Base-by-base conservation (phyloP, 2,888 invertebrate genomes). In the Allophyes oxyacanthae region DNA sequence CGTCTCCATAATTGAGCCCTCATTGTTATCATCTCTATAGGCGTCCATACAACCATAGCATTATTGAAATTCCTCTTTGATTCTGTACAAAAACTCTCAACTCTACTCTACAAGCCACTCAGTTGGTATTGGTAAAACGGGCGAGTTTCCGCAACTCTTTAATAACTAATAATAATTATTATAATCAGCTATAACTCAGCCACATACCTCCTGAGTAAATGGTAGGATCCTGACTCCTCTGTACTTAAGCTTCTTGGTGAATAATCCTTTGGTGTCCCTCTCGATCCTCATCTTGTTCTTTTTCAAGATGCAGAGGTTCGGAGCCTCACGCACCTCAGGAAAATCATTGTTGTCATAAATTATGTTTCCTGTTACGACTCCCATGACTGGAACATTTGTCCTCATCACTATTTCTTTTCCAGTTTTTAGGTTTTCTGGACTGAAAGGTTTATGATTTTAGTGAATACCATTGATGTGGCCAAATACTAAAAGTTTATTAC, bases 161-260 rank as follows among this genome's bases (percentile, higher is more conserved):
- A n/a, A n/a, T n/a, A n/a, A n/a, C n/a, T n/a, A n/a, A n/a, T n/a
- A n/a, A n/a, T n/a, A n/a, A n/a, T n/a, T n/a, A n/a, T n/a, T n/a
- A n/a, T n/a, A n/a, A n/a, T n/a, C n/a, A n/a, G n/a, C n/a, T n/a
- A n/a, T n/a, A n/a, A n/a, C n/a, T 0, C 15, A 20, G 20, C 8
- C 7, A 38, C 68, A 62, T 40, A 85, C 86, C 68, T 78, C 78
- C 42, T 77, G 68, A 0, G 56, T 46, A 40, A 75, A 61, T 0
- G 83, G 78, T 11, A 81, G 45, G 3, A 73, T 56, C 51, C 78
- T 72, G 4, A 78, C 62, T 0, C 91, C 88, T 43, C 92, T 79
- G 43, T 92, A 92, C 67, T 91, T 92, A 8, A 90, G 68, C 36
- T 78, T 85, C 55, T 79, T 87, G 0, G 64, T 45, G 44, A 81